Evolutionary conservation across 2,797 vertebrate genomes (phyloP).

Genomic region (Erpetoichthys calabaricus): DNA sequence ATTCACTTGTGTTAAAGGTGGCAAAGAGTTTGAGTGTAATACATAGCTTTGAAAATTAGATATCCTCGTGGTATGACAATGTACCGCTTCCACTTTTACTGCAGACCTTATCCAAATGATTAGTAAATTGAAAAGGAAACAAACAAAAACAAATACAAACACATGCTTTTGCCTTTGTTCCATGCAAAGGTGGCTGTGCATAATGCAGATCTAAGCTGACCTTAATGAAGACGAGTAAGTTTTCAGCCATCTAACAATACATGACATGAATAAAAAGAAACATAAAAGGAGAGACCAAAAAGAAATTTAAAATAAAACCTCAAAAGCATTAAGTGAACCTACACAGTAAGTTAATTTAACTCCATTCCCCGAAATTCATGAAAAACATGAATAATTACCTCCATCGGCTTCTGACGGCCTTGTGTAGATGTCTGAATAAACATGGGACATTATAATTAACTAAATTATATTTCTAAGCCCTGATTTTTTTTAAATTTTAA

Average conservation of each 20-base stretch:
- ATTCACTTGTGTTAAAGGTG: too few relatives aligned
- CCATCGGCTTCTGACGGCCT: constrained; percentile 34
- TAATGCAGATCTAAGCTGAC: constrained; percentile 5
- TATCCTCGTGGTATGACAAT: too few relatives aligned
- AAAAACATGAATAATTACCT: constrained; percentile 35
- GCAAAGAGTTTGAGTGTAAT: too few relatives aligned
- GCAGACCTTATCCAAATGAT: too few relatives aligned
- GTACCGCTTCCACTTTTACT: too few relatives aligned
- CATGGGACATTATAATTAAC: not conserved
- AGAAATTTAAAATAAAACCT: not conserved
- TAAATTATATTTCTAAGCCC: not conserved
- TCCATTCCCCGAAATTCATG: not conserved
- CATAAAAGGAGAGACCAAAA: constrained; percentile 1
- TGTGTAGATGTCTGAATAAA: constrained; percentile 14
- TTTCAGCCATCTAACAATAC: constrained; percentile 11
- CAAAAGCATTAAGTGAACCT: not conserved
- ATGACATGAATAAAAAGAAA: not conserved
- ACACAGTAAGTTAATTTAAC: not conserved
- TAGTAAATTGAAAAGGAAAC: too few relatives aligned
- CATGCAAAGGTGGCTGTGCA: too few relatives aligned
- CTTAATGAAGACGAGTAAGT: constrained; percentile 17
- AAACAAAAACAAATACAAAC: too few relatives aligned
- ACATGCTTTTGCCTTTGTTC: too few relatives aligned
- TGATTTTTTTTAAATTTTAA: not conserved
- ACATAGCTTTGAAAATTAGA: too few relatives aligned